Evolutionary conservation across 2,888 invertebrate genomes (phyloP).

Genomic region (Eristalis arbustorum): DNA sequence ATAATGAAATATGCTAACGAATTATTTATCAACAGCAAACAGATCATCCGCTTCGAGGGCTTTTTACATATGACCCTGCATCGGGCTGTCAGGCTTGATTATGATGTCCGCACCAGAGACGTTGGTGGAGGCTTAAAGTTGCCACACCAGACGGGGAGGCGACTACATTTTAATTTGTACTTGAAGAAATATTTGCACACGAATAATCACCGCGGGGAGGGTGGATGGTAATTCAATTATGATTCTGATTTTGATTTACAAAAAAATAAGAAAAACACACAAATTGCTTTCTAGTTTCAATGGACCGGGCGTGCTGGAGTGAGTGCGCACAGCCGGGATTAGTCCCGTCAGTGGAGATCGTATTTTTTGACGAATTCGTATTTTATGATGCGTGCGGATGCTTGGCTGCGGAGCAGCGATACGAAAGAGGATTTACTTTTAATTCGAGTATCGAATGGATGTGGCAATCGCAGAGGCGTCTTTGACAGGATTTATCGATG

Average conservation of each 20-base stretch:
- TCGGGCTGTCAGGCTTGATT: constrained; percentile 1
- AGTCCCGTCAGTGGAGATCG: constrained; percentile 3
- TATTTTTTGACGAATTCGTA: background rate
- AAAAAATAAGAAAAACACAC: constrained; percentile 5
- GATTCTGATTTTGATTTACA: constrained; percentile 43
- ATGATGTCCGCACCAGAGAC: constrained; percentile 13
- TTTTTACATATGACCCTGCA: constrained; percentile 52
- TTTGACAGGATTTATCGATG: constrained; percentile 21
- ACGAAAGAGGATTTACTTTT: constrained; percentile 55
- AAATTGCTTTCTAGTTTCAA: background rate
- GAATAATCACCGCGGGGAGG: constrained; percentile 53
- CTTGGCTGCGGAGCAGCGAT: constrained; percentile 35
- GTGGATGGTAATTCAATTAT: constrained; percentile 70
- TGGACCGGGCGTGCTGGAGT: constrained; percentile 12
- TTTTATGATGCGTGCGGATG: constrained; percentile 11
- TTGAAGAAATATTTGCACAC: constrained; percentile 64
- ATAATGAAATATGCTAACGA: constrained; percentile 63
- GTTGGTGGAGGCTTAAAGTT: background rate
- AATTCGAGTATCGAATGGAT: constrained; percentile 60
- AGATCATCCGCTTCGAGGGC: constrained; percentile 59
- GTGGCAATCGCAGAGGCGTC: background rate
- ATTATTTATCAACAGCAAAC: constrained; percentile 69
- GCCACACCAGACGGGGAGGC: background rate
- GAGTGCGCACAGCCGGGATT: constrained; percentile 51
- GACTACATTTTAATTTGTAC: constrained; percentile 62